Evolutionary conservation across 1,140 invertebrate species (phyloP), one percentile per base, ranked within the genome.

Genomic region (Drosophila sp.): DNA sequence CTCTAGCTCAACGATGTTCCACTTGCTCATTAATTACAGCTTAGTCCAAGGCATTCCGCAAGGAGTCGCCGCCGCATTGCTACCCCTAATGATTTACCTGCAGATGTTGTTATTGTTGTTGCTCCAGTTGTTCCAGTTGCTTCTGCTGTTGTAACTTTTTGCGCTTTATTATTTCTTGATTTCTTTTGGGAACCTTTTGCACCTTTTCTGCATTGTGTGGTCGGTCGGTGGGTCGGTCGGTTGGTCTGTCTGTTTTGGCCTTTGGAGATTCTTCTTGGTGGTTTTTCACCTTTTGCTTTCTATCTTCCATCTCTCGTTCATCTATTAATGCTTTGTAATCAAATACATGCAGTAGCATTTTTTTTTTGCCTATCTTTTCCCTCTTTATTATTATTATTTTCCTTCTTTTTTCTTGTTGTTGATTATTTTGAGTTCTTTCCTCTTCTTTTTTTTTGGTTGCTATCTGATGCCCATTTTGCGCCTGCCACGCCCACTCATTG

Each of bases 11-110:
- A 76, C 76, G 79, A 74, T 89, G 85, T 80, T 74, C 73, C 76
- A 83, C 70, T 80, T 70, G 84, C 84, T 87, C 84, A 87, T 87
- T 87, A 87, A 87, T 87, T 87, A 87, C 73, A 75, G 80, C 84
- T 89, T 78, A 77, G 84, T 79, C 73, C 66, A 47, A 60, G 70
- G 66, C 58, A 11, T 44, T 56, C 60, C 66, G 70, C 73, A 58
- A n/a, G 44, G 61, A 66, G 57, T 33, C 47, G 61, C 41, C 30
- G 57, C 40, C 47, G 61, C 41, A 44, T 29, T 4, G 23, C 27
- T 33, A 29, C 30, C 41, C 68, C 54, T 72, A 83, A 89, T 86
- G 83, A 80, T 86, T 87, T 83, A 83, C 84, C 83, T 87, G 61
- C 62, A 79, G 65, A 71, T 60, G 40, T 55, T 66, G 56, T 73